phyloP scores from a whole-genome alignment of 2,113 vertebrate genomes.

The Festucalex cinctus region DNA sequence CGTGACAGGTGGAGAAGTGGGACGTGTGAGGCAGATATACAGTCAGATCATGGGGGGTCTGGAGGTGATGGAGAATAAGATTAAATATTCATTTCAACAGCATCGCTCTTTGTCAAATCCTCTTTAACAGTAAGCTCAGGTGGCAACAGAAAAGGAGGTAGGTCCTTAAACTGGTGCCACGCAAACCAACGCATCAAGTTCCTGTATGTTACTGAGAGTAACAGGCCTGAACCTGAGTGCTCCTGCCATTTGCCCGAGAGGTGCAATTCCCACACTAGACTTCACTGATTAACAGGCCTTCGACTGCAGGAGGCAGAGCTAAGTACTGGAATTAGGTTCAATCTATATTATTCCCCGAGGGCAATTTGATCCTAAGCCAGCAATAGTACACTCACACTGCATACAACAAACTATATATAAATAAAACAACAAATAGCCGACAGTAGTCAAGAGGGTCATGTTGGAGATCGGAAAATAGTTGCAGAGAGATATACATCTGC shows the following conservation, averaged over 20 bases:
- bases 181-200: slow-evolving; percentile 49
- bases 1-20: slow-evolving; percentile 57
- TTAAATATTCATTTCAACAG: slow-evolving; percentile 71
- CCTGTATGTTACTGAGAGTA: slow-evolving; percentile 48
- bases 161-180: slow-evolving; percentile 48
- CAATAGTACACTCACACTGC: neutral
- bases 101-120: slow-evolving; percentile 72
- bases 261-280: neutral
- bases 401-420: neutral
- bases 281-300: slow-evolving; percentile 30
- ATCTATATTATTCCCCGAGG: neutral
- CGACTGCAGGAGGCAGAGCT: slow-evolving; percentile 11
- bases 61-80: slow-evolving; percentile 16
- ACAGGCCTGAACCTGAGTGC: slow-evolving; percentile 5
- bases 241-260: neutral
- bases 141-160: slow-evolving; percentile 18
- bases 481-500: too few relatives aligned
- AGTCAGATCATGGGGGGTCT: slow-evolving; percentile 51
- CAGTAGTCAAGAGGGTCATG: neutral
- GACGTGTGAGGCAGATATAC: slow-evolving; percentile 35
- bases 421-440: neutral
- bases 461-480: neutral
- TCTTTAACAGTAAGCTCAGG: slow-evolving; percentile 63
- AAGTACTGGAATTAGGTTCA: slow-evolving; percentile 11
- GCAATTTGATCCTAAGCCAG: neutral